A percentile compares a stretch with the other conserved stretches of the same genome.
Evolutionary conservation across 2,113 vertebrate genomes (phyloP).

Genomic region (Melospiza georgiana): DNA sequence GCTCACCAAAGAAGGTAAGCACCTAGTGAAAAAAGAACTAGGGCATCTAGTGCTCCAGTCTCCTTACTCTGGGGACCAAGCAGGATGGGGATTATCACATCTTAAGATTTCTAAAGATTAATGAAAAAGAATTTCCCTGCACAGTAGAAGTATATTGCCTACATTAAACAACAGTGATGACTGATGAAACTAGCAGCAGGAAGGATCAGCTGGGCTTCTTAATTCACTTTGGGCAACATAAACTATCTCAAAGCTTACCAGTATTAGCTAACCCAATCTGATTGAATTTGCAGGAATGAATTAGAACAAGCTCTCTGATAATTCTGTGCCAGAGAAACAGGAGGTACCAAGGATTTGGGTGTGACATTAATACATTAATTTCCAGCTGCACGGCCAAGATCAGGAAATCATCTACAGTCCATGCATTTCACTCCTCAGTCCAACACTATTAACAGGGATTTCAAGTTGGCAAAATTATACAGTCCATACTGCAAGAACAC

Average conservation of each 20-base stretch:
- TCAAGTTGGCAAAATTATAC: background rate
- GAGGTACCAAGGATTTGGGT: background rate
- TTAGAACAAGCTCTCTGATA: slow-evolving; percentile 2
- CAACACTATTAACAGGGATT: background rate
- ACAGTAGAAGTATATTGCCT: background rate
- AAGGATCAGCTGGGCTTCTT: background rate
- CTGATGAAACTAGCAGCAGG: background rate
- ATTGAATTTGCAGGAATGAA: background rate
- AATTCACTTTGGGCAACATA: background rate
- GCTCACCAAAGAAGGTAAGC: background rate
- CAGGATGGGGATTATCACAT: background rate
- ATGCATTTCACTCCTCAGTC: background rate
- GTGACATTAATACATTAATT: background rate
- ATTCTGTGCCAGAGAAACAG: background rate
- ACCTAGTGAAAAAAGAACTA: background rate
- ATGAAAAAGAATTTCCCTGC: background rate
- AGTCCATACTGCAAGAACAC: background rate
- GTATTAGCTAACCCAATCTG: slow-evolving; percentile 4
- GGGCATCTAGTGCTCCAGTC: background rate
- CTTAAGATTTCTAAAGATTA: background rate
- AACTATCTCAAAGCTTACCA: background rate
- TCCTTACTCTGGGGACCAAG: background rate
- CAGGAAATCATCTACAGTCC: slow-evolving; percentile 4
- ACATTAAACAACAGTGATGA: background rate
- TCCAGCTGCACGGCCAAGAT: slow-evolving; percentile 8